Percentiles rank a stretch among this genome's conserved stretches.
Evolutionary conservation across 2,113 vertebrate genomes (phyloP).

Genomic region (Bufo bufo): DNA sequence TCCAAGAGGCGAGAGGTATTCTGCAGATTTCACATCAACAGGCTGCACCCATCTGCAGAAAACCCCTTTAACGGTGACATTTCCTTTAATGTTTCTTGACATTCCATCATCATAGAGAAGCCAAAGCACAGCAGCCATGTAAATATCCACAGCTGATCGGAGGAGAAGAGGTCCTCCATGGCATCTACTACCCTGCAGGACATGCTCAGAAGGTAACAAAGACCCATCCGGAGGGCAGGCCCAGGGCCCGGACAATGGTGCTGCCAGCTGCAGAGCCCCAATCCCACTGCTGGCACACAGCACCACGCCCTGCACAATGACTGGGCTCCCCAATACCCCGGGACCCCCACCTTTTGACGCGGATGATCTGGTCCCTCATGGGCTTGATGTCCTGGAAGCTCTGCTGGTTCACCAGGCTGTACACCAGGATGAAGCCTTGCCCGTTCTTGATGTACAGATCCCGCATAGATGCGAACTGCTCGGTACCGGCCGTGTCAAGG

Average conservation of each 20-base stretch:
- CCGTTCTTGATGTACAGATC: constrained; percentile 97
- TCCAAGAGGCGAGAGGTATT: no score
- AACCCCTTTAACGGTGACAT: no score
- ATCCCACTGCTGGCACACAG: no score
- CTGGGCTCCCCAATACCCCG: not conserved
- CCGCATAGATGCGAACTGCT: constrained; percentile 97
- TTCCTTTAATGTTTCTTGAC: no score
- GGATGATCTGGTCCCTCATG: constrained; percentile 96
- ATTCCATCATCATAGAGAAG: no score
- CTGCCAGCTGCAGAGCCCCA: not conserved
- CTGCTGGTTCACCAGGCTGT: constrained; percentile 96
- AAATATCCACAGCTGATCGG: no score
- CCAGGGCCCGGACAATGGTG: no score
- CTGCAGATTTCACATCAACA: no score
- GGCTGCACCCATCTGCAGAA: no score
- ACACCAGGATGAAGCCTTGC: constrained; percentile 93
- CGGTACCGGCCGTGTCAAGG: constrained; percentile 93
- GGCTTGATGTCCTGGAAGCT: constrained; percentile 96
- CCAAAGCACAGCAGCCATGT: no score
- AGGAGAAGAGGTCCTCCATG: no score
- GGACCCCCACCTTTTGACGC: constrained; percentile 85
- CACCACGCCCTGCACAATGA: constrained; percentile 45
- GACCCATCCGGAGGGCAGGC: not conserved
- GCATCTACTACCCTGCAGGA: no score
- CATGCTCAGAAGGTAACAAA: not conserved